Conservation (phyloP, 2,797 vertebrate genomes). For the Selene dorsalis region DNA sequence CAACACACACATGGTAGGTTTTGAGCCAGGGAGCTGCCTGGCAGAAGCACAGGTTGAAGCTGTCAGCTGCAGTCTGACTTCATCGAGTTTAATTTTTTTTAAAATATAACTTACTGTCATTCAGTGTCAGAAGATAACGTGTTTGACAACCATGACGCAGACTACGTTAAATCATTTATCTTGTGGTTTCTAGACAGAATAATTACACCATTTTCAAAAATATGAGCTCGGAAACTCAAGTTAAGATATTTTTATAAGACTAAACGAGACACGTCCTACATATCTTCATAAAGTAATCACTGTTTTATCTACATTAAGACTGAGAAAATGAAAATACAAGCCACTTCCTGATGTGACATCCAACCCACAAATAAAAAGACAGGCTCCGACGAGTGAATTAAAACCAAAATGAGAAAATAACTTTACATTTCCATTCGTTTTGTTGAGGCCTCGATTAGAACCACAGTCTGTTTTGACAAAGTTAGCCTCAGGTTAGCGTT, state of each 20-base stretch:
- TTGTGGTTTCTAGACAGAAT: not conserved
- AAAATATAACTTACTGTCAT: not conserved
- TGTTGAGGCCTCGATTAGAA: constrained; percentile 15
- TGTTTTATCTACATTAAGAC: not conserved
- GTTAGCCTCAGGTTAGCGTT: constrained; percentile 16
- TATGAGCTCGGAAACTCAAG: not conserved
- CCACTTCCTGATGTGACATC: not conserved
- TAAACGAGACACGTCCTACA: not conserved
- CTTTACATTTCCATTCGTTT: constrained; percentile 16
- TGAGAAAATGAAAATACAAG: not conserved
- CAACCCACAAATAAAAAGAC: not conserved
- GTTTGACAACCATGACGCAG: constrained; percentile 10
- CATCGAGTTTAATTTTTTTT: not conserved
- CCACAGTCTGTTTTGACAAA: constrained; percentile 30
- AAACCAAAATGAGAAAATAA: constrained; percentile 7
- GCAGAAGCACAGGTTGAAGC: not conserved
- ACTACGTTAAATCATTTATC: constrained; percentile 4
- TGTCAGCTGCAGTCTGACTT: constrained; percentile 11
- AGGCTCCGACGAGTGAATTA: not conserved
- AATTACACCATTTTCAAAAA: constrained; percentile 9
- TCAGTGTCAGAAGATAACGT: not conserved
- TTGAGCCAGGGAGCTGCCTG: not conserved
- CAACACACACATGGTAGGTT: not conserved
- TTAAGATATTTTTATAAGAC: not conserved
- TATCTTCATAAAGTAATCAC: not conserved